A percentile compares a stretch with the other conserved stretches of the same genome.
phyloP scores from a whole-genome alignment of 2,113 vertebrate species.

The Etheostoma spectabile region DNA sequence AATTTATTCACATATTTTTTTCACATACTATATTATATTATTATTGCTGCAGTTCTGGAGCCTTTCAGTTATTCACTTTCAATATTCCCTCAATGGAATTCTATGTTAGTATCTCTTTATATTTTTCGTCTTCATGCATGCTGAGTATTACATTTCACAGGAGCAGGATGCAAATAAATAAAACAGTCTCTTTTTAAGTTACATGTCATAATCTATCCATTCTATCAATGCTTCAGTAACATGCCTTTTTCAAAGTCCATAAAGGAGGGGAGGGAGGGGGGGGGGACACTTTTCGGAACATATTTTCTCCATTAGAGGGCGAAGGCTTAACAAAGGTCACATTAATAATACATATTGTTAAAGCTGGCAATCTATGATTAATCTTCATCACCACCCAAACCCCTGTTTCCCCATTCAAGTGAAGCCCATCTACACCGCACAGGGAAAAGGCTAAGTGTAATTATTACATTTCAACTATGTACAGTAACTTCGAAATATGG shows the following conservation, averaged over 20 bases:
- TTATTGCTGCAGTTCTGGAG: conserved; percentile 87
- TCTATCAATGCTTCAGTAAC: conserved; percentile 85
- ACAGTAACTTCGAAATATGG: conserved; percentile 82
- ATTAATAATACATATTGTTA: conserved; percentile 78
- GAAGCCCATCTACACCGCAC: conserved; percentile 56
- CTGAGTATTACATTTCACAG: conserved; percentile 84
- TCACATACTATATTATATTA: conserved; percentile 79
- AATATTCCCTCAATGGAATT: conserved; percentile 74
- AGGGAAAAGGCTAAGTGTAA: conserved; percentile 69
- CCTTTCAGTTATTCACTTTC: conserved; percentile 74
- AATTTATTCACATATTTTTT: conserved; percentile 81
- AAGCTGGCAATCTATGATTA: conserved; percentile 78
- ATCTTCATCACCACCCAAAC: conserved; percentile 63
- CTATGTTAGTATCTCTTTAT: conserved; percentile 76
- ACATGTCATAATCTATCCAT: conserved; percentile 85
- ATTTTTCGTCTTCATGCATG: conserved; percentile 84
- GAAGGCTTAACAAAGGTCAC: conserved; percentile 80
- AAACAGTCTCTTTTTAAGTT: conserved; percentile 79
- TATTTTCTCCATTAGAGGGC: conserved; percentile 69
- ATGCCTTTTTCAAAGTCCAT: conserved; percentile 84
- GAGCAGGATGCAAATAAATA: conserved; percentile 86
- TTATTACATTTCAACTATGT: conserved; percentile 78
- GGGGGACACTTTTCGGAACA: conserved; percentile 64
- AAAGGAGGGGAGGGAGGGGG: conserved; percentile 43
- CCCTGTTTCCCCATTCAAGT: conserved; percentile 49